Evolutionary conservation across 2,888 invertebrate species (phyloP).

Genomic region (Eupelmus urozonus): DNA sequence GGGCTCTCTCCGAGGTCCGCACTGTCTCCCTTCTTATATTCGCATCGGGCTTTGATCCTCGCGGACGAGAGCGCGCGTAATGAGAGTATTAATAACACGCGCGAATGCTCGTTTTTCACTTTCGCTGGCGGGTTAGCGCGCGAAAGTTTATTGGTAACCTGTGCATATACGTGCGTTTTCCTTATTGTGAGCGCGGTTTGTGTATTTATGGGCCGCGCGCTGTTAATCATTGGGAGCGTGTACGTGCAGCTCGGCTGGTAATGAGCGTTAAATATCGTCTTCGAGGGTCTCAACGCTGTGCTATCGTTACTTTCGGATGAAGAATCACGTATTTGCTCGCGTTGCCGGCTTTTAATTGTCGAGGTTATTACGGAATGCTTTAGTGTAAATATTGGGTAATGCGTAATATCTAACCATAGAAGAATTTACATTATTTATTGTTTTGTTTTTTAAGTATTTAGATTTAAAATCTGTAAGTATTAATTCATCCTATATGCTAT

Average conservation of each 20-base stretch:
- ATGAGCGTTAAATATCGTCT: constrained; percentile 44
- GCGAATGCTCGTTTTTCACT: constrained; percentile 33
- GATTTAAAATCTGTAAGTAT: too few species aligned
- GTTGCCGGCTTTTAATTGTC: too few species aligned
- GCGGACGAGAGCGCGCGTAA: constrained; percentile 20
- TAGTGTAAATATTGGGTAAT: too few species aligned
- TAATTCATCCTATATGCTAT: too few species aligned
- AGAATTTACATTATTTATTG: too few species aligned
- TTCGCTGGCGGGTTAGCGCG: constrained; percentile 6
- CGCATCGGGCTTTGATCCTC: constrained; percentile 22
- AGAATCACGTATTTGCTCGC: constrained; percentile 19
- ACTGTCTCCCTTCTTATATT: constrained; percentile 27
- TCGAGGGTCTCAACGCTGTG: not conserved
- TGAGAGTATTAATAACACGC: constrained; percentile 42
- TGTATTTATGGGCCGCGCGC: constrained; percentile 32
- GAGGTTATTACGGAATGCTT: too few species aligned
- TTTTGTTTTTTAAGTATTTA: too few species aligned
- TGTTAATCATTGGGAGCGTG: constrained; percentile 29
- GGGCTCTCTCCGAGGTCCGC: too few species aligned
- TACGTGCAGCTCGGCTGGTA: constrained; percentile 27
- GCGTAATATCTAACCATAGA: too few species aligned
- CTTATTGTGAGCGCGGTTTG: constrained; percentile 28
- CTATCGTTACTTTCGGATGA: constrained; percentile 19
- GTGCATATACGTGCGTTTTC: constrained; percentile 3
- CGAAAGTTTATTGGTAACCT: constrained; percentile 33